Base-by-base conservation (phyloP, 1,140 invertebrate genomes). In the Bombus superbus region DNA sequence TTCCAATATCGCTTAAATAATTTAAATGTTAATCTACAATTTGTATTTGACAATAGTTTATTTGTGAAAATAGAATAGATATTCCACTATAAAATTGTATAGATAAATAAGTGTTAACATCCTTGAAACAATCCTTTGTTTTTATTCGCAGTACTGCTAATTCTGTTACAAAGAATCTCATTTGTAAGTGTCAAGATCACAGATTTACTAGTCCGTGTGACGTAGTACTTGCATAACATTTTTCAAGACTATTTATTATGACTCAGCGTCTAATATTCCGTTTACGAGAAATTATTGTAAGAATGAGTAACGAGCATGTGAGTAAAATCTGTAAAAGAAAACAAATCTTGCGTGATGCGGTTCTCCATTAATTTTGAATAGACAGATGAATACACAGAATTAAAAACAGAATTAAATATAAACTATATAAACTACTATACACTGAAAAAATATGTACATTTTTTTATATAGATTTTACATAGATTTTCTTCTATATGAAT, bases 161-260 rank as follows among this genome's bases (percentile, higher is more conserved):
- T 53, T 53, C 22, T 53, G 5, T 0, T 53, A 42, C 75, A 22
- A 3, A 64, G 53, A 77, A 47, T 35, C 1, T 35, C 38, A 2
- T 66, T 32, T 35, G 2, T 68, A 32, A 44, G n/a, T n/a, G 76
- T 32, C 42, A 79, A 79, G 76, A 79, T 79, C 32, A 42, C 22
- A 22, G 57, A 77, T 25, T 38, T 64, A n/a, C 28, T 9, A 77
- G 28, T 22, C 25, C 38, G 18, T 25, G 18, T 53, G 18, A 53
- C 38, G 38, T 38, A 38, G 38, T 3, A 38, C 47, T 53, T 53
- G 47, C 40, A 15, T 35, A 66, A 47, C 62, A 5, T 10, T 75
- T 59, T 57, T 57, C 47, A 59, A 4, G 25, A 15, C 25, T 28
- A 35, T n/a, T 13, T 13, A 80, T 38, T 47, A 80, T 69, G 15